Conservation (phyloP, 2,888 invertebrate genomes). For the Diarsia mendica region DNA sequence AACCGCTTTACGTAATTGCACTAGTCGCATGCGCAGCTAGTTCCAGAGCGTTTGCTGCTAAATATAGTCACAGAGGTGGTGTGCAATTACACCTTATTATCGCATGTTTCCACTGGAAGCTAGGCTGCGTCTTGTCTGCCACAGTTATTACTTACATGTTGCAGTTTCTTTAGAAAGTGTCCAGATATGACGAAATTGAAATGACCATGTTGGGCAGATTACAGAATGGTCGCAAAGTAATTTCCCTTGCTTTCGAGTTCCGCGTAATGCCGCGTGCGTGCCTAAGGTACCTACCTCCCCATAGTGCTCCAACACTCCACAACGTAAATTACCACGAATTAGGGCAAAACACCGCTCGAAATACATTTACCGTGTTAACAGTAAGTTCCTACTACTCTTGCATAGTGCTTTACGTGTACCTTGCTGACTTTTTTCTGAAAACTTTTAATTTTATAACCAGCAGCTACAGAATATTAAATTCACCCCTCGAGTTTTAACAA, state of each 20-base stretch:
- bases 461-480: background rate
- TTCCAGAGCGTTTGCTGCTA: constrained; percentile 88
- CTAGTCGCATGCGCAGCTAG: constrained; percentile 88
- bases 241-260: constrained; percentile 80
- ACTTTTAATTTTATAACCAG: constrained; percentile 18
- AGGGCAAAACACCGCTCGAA: constrained; percentile 76
- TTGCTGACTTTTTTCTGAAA: constrained; percentile 40
- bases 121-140: constrained; percentile 79
- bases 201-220: constrained; percentile 81
- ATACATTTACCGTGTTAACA: constrained; percentile 64
- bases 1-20: constrained; percentile 90
- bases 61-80: constrained; percentile 89
- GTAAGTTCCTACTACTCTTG: constrained; percentile 66
- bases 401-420: constrained; percentile 57
- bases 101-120: constrained; percentile 89
- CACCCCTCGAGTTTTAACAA: constrained; percentile 3
- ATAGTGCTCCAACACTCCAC: constrained; percentile 70
- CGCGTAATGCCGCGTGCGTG: constrained; percentile 86
- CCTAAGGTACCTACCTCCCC: constrained; percentile 79
- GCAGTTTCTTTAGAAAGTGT: constrained; percentile 89
- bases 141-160: constrained; percentile 79
- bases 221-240: constrained; percentile 80
- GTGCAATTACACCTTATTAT: constrained; percentile 89
- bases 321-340: constrained; percentile 77
- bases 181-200: constrained; percentile 88